phyloP scores from a whole-genome alignment of 2,888 invertebrate species.

The Eudasyphora cyanicolor region DNA sequence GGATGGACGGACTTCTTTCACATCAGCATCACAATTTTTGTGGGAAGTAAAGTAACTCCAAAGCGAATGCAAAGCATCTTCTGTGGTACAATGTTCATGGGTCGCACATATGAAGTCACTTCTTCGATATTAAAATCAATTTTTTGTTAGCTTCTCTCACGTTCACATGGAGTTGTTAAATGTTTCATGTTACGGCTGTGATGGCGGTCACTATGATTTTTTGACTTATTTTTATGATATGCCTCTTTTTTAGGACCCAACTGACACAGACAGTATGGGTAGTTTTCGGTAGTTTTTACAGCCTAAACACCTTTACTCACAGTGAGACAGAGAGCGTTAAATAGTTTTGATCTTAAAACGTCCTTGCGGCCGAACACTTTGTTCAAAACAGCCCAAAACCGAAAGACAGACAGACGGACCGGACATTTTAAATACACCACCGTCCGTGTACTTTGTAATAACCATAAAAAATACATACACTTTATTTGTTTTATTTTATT shows the following conservation, averaged over 20 bases:
- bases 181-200: background rate
- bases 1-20: background rate
- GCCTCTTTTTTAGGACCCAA: background rate
- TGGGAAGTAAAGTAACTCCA: background rate
- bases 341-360: slow-evolving; percentile 46
- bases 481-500: background rate
- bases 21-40: background rate
- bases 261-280: too few relatives aligned
- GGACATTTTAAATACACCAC: background rate
- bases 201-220: slow-evolving; percentile 57
- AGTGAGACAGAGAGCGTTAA: slow-evolving; percentile 63
- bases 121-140: slow-evolving; percentile 49
- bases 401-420: background rate
- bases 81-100: too few relatives aligned
- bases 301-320: slow-evolving; percentile 63
- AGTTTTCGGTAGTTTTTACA: slow-evolving; percentile 16
- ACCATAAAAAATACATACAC: slow-evolving; percentile 47
- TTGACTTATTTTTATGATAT: slow-evolving; percentile 68
- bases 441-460: slow-evolving; percentile 43
- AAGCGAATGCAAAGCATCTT: background rate
- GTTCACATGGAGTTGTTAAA: slow-evolving; percentile 75
- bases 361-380: slow-evolving; percentile 60
- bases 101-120: background rate
- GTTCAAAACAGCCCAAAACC: background rate
- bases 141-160: slow-evolving; percentile 68